phyloP scores from a whole-genome alignment of 2,888 invertebrate species.

The Drosophila neotestacea region DNA sequence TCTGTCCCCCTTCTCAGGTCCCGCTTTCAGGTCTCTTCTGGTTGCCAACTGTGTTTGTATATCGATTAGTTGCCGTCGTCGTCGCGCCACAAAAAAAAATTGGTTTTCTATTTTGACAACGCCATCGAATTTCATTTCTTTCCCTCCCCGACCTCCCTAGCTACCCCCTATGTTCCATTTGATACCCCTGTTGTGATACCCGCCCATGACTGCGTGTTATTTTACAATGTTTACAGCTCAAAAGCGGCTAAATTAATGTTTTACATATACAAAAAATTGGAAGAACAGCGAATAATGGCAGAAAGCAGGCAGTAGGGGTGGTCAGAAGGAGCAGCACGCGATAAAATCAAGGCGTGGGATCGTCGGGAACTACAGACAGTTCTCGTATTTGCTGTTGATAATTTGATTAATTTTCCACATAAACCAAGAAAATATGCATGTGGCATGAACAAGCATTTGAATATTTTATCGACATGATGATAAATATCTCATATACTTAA shows the following conservation, averaged over 20 bases:
- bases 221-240: constrained; percentile 34
- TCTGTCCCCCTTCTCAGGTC: not conserved
- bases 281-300: not conserved
- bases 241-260: constrained; percentile 23
- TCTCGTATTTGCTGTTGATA: constrained; percentile 28
- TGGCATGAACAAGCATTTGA: constrained; percentile 15
- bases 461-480: constrained; percentile 20
- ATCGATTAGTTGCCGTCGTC: constrained; percentile 68
- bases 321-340: no score
- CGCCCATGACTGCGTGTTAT: constrained; percentile 20
- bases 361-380: not conserved
- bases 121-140: constrained; percentile 1
- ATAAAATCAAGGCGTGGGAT: not conserved
- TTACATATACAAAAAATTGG: not conserved
- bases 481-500: not conserved
- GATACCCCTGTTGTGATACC: constrained; percentile 4
- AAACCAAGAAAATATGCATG: constrained; percentile 14
- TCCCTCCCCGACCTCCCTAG: not conserved
- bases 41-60: constrained; percentile 71
- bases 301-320: not conserved
- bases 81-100: constrained; percentile 36
- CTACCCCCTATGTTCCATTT: not conserved
- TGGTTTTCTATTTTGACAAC: constrained; percentile 41
- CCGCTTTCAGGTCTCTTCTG: constrained; percentile 16
- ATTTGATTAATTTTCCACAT: constrained; percentile 64